A percentile compares a stretch with the other conserved stretches of the same genome.
These are phyloP conservation scores for Chloropsis hardwickii DNA, from an alignment of 2,113 vertebrate genomes.

Conservation along the genomic window DNA sequence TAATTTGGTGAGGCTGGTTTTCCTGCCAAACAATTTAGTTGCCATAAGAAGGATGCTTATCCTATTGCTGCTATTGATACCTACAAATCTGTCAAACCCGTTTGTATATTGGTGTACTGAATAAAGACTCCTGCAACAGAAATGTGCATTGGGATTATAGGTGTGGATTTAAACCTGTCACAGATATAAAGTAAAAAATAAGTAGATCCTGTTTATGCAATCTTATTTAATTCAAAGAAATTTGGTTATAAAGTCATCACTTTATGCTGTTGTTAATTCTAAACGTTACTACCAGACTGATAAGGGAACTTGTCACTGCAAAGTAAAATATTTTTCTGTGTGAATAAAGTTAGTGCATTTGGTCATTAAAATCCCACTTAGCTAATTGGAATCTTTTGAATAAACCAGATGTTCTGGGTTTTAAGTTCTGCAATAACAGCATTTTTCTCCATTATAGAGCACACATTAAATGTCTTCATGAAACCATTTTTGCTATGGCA, in stretches of 20 bases:
- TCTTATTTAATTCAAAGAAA: background rate
- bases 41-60: background rate
- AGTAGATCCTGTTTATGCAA: background rate
- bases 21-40: background rate
- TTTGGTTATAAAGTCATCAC: background rate
- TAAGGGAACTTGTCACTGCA: background rate
- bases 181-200: background rate
- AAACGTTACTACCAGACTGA: background rate
- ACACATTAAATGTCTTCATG: background rate
- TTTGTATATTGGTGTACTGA: fast-evolving
- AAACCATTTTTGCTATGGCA: background rate
- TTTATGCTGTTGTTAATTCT: background rate
- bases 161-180: background rate
- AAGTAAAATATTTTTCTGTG: background rate
- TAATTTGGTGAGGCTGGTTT: background rate
- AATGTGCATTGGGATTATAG: background rate
- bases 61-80: background rate
- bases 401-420: background rate
- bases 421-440: background rate
- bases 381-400: background rate
- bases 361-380: background rate
- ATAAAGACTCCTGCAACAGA: background rate
- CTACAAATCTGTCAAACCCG: background rate
- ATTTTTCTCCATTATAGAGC: background rate
- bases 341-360: background rate